Base-by-base conservation (phyloP, 2,797 vertebrate genomes). In the Tokudaia muenninki region DNA sequence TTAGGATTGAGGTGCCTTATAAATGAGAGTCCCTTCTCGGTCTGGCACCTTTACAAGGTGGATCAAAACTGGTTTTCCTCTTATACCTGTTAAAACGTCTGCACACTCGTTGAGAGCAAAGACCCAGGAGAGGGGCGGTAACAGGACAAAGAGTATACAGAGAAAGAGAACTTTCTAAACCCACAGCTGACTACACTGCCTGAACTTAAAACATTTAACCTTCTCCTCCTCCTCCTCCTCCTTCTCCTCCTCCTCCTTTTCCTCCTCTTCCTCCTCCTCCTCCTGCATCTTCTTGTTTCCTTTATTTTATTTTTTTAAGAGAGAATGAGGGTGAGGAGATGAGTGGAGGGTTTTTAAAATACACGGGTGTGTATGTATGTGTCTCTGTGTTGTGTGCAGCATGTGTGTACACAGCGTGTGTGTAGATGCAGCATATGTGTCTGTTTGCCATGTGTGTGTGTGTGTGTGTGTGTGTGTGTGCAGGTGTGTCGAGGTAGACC, bases 171-270 rank as follows among this genome's bases (percentile, higher is more conserved):
- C 16, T 10, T 26, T 29, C 22, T 3, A 65, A 91, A 61, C 21
- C 9, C 31, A 3, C 41, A n/a, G 52, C 61, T 12, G n/a, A 50
- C 44, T 7, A 37, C 29, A 44, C 47, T 47, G 22, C 65, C 57
- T 34, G 21, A 93, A 75, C 70, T 87, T 90, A 92, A 92, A 94
- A 78, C 67, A 74, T 57, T 74, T 57, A 7, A 12, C 34, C 61
- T 10, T 11, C 26, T 59, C 21, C 5, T 24, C 59, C 2, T 63
- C 11, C 26, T 26, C 6, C 31, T 70, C n/a, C n/a, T n/a, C n/a
- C n/a, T n/a, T n/a, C 4, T 31, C 29, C 3, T 65, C 63, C 12
- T 67, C 14, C 4, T 65, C 63, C 12, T 65, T 3, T 2, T 59
- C 57, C 21, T 59, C 57, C 21, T 59, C 57, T 6, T 59, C 57